Conservation (phyloP, 2,797 vertebrate genomes). For the Microchirus variegatus region DNA sequence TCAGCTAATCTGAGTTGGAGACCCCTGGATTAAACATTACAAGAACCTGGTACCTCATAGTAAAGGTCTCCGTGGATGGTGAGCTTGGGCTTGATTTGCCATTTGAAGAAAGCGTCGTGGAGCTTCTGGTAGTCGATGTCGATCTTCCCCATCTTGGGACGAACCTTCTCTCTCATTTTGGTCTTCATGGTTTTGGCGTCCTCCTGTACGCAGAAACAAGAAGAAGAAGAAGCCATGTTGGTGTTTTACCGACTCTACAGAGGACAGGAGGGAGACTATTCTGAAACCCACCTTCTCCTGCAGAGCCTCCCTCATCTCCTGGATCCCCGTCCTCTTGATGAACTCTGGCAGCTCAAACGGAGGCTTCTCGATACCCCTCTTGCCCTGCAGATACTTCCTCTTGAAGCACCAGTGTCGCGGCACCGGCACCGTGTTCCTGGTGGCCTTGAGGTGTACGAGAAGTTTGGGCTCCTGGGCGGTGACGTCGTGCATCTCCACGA, state of each 20-base stretch:
- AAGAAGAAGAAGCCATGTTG: fast-evolving
- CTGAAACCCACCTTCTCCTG: constrained; percentile 89
- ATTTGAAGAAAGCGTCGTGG: constrained; percentile 96
- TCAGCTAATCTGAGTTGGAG: no score
- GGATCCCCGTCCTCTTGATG: constrained; percentile 94
- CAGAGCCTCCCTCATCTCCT: constrained; percentile 96
- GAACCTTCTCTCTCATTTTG: constrained; percentile 96
- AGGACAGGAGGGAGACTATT: fast-evolving
- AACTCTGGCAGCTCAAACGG: constrained; percentile 95
- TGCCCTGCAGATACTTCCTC: constrained; percentile 94
- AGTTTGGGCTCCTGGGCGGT: constrained; percentile 95
- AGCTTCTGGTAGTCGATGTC: constrained; percentile 98
- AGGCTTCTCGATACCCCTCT: constrained; percentile 95
- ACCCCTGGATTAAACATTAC: no score
- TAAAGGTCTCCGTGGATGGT: constrained; percentile 95
- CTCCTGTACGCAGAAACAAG: constrained; percentile 74
- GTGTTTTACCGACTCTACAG: not conserved
- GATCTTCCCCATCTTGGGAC: constrained; percentile 96
- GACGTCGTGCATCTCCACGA: constrained; percentile 97
- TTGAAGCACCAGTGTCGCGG: constrained; percentile 98
- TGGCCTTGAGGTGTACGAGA: constrained; percentile 94
- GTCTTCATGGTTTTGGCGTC: constrained; percentile 97
- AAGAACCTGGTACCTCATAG: constrained; percentile 83
- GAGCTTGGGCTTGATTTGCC: constrained; percentile 96
- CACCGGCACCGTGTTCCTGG: constrained; percentile 93